Conservation (phyloP, 1,140 invertebrate species). For the Danaus melanippus region DNA sequence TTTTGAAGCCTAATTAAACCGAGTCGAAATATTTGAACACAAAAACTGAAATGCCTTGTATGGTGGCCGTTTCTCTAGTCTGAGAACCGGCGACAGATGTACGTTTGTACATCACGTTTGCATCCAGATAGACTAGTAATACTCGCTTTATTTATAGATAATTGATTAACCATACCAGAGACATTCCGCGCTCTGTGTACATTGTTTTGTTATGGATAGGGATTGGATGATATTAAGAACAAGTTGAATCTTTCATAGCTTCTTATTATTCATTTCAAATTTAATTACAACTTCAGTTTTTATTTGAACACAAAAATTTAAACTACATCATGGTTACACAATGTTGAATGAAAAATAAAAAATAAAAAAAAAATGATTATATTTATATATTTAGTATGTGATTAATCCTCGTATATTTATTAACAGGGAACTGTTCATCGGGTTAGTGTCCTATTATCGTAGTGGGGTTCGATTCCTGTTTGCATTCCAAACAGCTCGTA, state of each 20-base stretch:
- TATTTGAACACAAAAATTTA: too few relatives aligned
- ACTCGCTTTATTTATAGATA: conserved; percentile 26
- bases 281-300: too few relatives aligned
- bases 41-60: conserved; percentile 6
- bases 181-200: background rate
- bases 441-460: conserved; percentile 41
- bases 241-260: too few relatives aligned
- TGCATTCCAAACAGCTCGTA: conserved; percentile 45
- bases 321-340: too few relatives aligned
- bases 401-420: background rate
- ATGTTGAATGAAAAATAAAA: too few relatives aligned
- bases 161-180: conserved; percentile 11
- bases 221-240: too few relatives aligned
- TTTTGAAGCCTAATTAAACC: too few relatives aligned
- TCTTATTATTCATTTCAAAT: too few relatives aligned
- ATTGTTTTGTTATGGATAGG: too few relatives aligned
- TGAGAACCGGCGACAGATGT: conserved; percentile 28
- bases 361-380: too few relatives aligned
- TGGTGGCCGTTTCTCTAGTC: background rate
- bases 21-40: background rate
- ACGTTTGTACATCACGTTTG: conserved; percentile 18
- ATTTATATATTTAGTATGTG: too few relatives aligned
- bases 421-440: conserved; percentile 13
- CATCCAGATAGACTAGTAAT: conserved; percentile 11
- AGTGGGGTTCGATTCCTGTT: conserved; percentile 41